These are phyloP conservation scores for Ypsolopha scabrella DNA, from an alignment of 2,888 invertebrate species.

Conservation along the genomic window DNA sequence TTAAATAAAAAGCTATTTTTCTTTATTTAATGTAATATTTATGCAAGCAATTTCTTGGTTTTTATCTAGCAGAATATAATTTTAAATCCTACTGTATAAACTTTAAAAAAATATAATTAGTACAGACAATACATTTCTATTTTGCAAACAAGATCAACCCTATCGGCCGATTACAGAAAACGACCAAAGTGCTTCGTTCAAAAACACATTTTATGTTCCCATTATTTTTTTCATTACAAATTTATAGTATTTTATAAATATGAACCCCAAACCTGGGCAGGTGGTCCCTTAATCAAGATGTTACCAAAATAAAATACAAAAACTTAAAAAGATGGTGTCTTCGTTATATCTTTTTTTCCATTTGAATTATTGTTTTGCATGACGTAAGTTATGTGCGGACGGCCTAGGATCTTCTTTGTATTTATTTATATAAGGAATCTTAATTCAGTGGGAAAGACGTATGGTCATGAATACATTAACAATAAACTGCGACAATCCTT, in stretches of 20 bases:
- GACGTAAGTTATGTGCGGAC: conserved; percentile 43
- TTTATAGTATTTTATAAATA: conserved; percentile 51
- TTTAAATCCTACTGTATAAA: no score
- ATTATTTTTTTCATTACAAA: conserved; percentile 55
- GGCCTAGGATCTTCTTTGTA: conserved; percentile 43
- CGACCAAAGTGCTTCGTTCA: conserved; percentile 43
- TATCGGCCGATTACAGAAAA: conserved; percentile 37
- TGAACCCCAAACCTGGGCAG: conserved; percentile 43
- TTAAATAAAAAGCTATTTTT: no score
- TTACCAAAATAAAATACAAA: conserved; percentile 51
- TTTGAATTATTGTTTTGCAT: conserved; percentile 57
- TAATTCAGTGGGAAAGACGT: conserved; percentile 61
- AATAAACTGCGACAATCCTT: conserved; percentile 36
- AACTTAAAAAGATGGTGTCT: conserved; percentile 31
- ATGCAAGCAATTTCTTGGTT: no score
- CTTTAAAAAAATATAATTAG: no score
- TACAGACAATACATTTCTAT: no score
- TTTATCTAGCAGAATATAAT: no score
- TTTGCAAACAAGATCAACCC: conserved; percentile 28
- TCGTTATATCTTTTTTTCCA: conserved; percentile 42
- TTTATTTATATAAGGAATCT: conserved; percentile 56
- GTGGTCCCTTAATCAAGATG: conserved; percentile 70
- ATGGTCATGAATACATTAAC: conserved; percentile 64
- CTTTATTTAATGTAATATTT: no score
- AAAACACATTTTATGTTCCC: conserved; percentile 55